Conservation (phyloP, 2,113 vertebrate genomes). For the Phoxinus phoxinus region DNA sequence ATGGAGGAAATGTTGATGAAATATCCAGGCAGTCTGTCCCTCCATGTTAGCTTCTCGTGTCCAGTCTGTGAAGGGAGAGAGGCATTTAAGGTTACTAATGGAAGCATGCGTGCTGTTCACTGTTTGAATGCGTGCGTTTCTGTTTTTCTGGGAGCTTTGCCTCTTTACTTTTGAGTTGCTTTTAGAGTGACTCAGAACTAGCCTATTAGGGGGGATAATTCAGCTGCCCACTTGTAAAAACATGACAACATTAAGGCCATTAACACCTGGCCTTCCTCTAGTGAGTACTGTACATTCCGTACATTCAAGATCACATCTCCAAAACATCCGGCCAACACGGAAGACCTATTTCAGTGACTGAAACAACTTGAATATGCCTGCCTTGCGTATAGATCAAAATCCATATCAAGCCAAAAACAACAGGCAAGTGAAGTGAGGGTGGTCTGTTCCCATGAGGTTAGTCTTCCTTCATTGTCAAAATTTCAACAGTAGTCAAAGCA, state of each 20-base stretch:
- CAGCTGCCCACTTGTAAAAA: neutral
- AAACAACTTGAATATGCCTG: conserved; percentile 7
- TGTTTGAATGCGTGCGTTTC: neutral
- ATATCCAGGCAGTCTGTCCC: conserved; percentile 90
- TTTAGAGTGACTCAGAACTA: neutral
- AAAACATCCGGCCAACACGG: neutral
- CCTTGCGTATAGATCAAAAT: neutral
- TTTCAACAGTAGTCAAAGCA: neutral
- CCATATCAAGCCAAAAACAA: conserved; percentile 20
- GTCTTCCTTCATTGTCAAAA: conserved; percentile 13
- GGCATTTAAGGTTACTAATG: conserved; percentile 14
- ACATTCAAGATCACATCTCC: conserved; percentile 8
- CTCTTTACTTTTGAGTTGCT: neutral
- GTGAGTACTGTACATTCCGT: conserved; percentile 1
- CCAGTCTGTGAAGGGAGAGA: conserved; percentile 63
- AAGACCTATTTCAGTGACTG: neutral
- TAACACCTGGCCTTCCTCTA: neutral
- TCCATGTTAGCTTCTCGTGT: conserved; percentile 89
- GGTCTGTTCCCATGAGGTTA: neutral
- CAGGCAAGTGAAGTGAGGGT: conserved; percentile 8
- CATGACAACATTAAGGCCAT: conserved; percentile 7
- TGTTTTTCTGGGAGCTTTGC: neutral
- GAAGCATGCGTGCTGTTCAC: neutral
- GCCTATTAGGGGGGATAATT: neutral
- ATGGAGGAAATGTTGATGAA: conserved; percentile 89